phyloP scores from a whole-genome alignment of 1,140 invertebrate species.

The Megathymus violae region DNA sequence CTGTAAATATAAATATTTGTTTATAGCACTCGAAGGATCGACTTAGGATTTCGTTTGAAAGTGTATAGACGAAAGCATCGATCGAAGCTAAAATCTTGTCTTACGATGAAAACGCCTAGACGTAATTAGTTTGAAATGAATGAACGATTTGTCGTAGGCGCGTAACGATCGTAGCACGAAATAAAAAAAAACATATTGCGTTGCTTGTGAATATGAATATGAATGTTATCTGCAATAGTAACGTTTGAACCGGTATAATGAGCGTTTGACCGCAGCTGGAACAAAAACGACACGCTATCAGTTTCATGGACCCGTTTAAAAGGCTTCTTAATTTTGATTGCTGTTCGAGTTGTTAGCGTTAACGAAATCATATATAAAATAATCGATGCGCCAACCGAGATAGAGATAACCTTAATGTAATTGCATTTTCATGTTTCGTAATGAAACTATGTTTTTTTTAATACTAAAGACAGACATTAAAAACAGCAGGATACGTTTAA shows the following conservation, averaged over 20 bases:
- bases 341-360: not conserved
- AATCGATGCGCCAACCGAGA: no score
- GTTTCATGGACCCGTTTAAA: not conserved
- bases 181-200: not conserved
- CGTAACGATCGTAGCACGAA: not conserved
- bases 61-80: not conserved
- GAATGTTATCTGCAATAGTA: not conserved
- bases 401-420: no score
- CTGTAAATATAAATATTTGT: no score
- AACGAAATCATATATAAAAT: not conserved
- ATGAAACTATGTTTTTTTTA: no score
- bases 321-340: not conserved
- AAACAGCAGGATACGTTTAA: no score
- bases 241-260: not conserved
- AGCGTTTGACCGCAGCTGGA: not conserved
- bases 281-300: not conserved
- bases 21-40: constrained; percentile 19
- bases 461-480: no score
- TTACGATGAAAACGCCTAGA: not conserved
- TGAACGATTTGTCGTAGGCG: no score
- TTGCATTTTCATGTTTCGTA: no score
- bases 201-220: not conserved
- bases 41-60: not conserved
- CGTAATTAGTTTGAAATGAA: no score
- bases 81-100: not conserved